phyloP scores from a whole-genome alignment of 1,140 invertebrate genomes.

The Prorops nasuta region DNA sequence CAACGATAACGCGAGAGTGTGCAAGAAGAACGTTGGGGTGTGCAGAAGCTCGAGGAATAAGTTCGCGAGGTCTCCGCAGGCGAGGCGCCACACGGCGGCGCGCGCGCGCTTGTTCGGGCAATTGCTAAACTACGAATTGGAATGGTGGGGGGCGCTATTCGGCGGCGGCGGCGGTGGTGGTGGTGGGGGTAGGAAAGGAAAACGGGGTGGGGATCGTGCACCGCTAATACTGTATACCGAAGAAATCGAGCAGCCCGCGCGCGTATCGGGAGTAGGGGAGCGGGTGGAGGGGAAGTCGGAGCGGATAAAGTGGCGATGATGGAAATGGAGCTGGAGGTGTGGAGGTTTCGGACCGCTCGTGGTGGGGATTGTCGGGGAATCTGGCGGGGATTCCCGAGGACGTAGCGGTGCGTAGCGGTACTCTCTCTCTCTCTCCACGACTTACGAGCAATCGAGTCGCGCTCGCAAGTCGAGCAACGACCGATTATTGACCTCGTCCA shows the following conservation, averaged over 20 bases:
- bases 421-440: slow-evolving; percentile 48
- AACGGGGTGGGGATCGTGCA: too few species aligned
- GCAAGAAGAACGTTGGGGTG: too few species aligned
- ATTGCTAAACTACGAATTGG: neutral
- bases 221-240: too few species aligned
- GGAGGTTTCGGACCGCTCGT: too few species aligned
- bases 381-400: slow-evolving; percentile 24
- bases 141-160: slow-evolving; percentile 3
- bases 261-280: slow-evolving; percentile 6
- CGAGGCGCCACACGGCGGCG: slow-evolving; percentile 31
- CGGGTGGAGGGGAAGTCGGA: slow-evolving; percentile 17
- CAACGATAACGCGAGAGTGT: too few species aligned
- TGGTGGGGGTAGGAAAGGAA: too few species aligned
- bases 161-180: slow-evolving; percentile 4
- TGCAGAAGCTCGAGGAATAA: slow-evolving; percentile 16
- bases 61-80: slow-evolving; percentile 37
- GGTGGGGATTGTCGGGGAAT: too few species aligned
- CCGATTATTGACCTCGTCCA: slow-evolving; percentile 51
- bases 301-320: neutral
- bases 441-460: slow-evolving; percentile 13
- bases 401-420: slow-evolving; percentile 54
- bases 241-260: slow-evolving; percentile 16
- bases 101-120: slow-evolving; percentile 7
- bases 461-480: slow-evolving; percentile 44
- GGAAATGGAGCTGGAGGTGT: neutral